Conservation (phyloP, 2,888 invertebrate genomes). For the Diarsia brunnea region DNA sequence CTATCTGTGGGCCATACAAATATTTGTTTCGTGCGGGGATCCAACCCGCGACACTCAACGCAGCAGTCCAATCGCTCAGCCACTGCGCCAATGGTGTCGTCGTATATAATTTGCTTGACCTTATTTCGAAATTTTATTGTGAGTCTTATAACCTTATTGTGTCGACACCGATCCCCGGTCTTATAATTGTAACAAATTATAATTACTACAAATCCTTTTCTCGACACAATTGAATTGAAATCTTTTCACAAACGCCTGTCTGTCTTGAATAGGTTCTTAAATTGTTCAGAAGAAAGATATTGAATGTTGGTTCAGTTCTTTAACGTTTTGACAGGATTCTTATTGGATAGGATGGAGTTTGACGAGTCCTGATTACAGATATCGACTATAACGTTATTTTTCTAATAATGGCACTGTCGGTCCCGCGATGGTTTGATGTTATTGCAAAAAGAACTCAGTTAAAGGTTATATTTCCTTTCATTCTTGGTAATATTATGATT, state of each 20-base stretch:
- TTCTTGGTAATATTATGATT: background rate
- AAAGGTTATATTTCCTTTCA: background rate
- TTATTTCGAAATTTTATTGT: background rate
- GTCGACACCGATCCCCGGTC: background rate
- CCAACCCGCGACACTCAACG: no score
- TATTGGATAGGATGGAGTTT: slow-evolving; percentile 18
- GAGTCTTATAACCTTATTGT: background rate
- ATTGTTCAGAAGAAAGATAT: slow-evolving; percentile 29
- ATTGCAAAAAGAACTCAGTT: background rate
- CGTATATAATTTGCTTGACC: background rate
- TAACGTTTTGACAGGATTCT: slow-evolving; percentile 23
- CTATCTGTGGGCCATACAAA: no score
- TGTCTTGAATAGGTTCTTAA: slow-evolving; percentile 30
- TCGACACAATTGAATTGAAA: slow-evolving; percentile 38
- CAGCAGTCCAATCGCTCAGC: no score
- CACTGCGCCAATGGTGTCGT: no score
- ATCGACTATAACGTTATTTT: slow-evolving; percentile 8
- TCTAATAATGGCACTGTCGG: background rate
- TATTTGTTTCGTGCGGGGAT: no score
- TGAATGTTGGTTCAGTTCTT: slow-evolving; percentile 9
- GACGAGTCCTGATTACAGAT: slow-evolving; percentile 2
- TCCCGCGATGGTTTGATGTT: background rate
- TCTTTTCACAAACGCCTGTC: slow-evolving; percentile 34
- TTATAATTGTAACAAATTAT: slow-evolving; percentile 41
- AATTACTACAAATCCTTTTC: slow-evolving; percentile 44